Base-by-base conservation (phyloP, 2,888 invertebrate species). In the Ochropacha duplaris region DNA sequence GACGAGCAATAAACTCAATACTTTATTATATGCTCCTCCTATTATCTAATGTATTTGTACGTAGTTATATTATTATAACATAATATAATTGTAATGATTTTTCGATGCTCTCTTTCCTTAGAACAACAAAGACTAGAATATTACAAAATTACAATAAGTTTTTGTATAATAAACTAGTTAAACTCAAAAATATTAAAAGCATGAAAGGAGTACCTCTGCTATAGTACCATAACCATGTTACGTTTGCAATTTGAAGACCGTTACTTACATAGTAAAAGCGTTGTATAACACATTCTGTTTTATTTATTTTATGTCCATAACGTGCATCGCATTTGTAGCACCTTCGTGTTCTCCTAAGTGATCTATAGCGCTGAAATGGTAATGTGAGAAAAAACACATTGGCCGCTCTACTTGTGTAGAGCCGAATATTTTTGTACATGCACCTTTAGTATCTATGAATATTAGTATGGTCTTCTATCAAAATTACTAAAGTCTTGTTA, bases 261-360 rank as follows among this genome's bases (percentile, higher is more conserved):
- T 28, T 34, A 19, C 19, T 22, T 22, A 31, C 6, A 19, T 44
- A 16, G 19, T 34, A 31, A 52, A 31, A 34, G 31, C 28, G n/a
- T n/a, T 24, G 16, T 9, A 28, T 6, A 22, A 19, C 22, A 52
- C 52, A 19, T 31, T 19, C 28, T 34, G 22, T 31, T 19, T 52
- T 19, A 19, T 52, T 16, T 52, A 19, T 52, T 28, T 31, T 26
- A 19, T 31, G 31, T 52, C 31, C 52, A 19, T 31, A 31, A 52
- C 52, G 52, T 31, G 52, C 52, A 31, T 31, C 22, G 31, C 52
- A 52, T 52, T 34, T 52, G 31, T 31, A 52, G 52, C 31, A 31
- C 31, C 31, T 52, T 14, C 44, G 44, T 44, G 22, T 52, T 31
- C 52, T 44, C 44, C 9, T 44, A 44, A 44, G 19, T 31, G 31